phyloP scores from a whole-genome alignment of 2,797 vertebrate genomes.

The Sternotherus odoratus region DNA sequence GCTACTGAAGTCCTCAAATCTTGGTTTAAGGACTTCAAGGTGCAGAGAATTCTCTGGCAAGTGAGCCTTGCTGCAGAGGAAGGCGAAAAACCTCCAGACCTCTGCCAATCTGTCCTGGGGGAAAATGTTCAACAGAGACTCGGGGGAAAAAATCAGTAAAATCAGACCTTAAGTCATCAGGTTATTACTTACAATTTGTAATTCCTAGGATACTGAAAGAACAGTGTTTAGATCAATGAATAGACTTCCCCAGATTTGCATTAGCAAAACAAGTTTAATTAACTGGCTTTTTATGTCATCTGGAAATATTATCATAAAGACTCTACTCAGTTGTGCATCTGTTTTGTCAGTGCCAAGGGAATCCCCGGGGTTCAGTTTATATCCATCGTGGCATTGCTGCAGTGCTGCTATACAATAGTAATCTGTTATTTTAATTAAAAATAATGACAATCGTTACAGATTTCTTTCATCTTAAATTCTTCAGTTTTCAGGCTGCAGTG shows the following conservation, averaged over 20 bases:
- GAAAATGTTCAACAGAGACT: not conserved
- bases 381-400: not conserved
- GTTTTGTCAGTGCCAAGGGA: constrained; percentile 36
- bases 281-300: constrained; percentile 49
- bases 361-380: constrained; percentile 14
- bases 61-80: too few species aligned
- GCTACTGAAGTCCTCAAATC: too few species aligned
- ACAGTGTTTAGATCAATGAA: constrained; percentile 6
- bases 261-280: constrained; percentile 42
- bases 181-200: not conserved
- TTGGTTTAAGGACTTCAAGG: too few species aligned
- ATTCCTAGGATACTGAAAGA: constrained; percentile 31
- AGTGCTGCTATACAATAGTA: not conserved
- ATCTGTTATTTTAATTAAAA: constrained; percentile 38
- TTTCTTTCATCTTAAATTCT: constrained; percentile 29
- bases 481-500: not conserved
- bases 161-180: not conserved
- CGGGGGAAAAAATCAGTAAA: not conserved
- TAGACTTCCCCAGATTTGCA: constrained; percentile 8
- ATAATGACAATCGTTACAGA: not conserved
- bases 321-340: constrained; percentile 6
- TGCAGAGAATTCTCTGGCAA: too few species aligned
- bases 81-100: too few species aligned
- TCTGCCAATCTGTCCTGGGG: too few species aligned
- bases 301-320: constrained; percentile 37